Conservation (phyloP, 37 sponge, comb jelly and placozoan species). For the Ianthella basta region DNA sequence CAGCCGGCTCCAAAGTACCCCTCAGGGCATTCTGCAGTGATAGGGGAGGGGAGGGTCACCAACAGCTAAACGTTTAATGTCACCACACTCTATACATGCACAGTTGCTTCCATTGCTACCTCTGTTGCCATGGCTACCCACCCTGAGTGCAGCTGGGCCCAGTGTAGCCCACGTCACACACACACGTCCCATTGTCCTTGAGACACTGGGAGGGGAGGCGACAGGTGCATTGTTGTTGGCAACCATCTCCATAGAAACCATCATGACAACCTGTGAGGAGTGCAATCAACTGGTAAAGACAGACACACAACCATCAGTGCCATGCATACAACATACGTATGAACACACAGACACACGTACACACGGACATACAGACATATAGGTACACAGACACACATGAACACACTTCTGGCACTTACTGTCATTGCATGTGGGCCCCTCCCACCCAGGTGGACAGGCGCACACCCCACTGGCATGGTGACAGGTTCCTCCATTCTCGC, state of each 20-base stretch:
- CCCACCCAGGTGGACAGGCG: constrained; percentile 61
- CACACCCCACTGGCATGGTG: constrained; percentile 66
- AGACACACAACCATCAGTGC: too few species aligned
- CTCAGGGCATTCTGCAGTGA: constrained; percentile 24
- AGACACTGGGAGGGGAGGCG: constrained; percentile 47
- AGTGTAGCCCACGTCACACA: constrained; percentile 55
- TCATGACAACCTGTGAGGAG: constrained; percentile 41
- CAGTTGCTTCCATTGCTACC: too few species aligned
- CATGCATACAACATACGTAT: too few species aligned
- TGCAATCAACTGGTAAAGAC: too few species aligned
- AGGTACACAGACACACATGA: background rate
- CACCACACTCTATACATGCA: background rate
- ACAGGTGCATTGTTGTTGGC: constrained; percentile 58
- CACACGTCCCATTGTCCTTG: constrained; percentile 63
- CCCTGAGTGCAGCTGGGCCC: constrained; percentile 50
- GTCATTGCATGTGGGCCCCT: constrained; percentile 47
- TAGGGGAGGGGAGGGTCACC: too few species aligned
- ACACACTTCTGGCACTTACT: constrained; percentile 35
- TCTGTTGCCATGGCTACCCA: background rate
- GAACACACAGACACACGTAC: too few species aligned
- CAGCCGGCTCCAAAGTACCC: constrained; percentile 53
- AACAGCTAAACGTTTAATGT: background rate
- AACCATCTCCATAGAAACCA: constrained; percentile 65
- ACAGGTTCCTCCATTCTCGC: constrained; percentile 62
- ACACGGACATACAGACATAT: background rate